Evolutionary conservation across 2,888 invertebrate genomes (phyloP), one percentile per base, ranked within the genome.

Genomic region (Drymonia ruficornis): DNA sequence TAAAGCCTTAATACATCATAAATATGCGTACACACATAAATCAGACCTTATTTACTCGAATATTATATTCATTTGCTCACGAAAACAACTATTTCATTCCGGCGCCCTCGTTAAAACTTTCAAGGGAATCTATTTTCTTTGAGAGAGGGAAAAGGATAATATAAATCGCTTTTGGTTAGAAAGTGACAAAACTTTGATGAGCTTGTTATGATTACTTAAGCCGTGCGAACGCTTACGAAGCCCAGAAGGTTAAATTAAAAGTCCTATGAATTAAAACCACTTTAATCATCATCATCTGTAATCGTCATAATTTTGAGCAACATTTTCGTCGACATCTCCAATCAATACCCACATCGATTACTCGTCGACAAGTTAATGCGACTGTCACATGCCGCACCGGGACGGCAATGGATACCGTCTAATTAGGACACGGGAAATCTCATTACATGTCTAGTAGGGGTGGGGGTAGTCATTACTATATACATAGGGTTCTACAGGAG

Each of bases 1-100:
- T 67, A 70, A 72, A 61, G 57, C 64, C 80, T 80, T 74, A 77
- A 72, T 72, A 74, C 75, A 78, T 81, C 78, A 77, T 70, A 74
- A 68, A 77, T 78, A 63, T 70, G 67, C 70, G 70, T 64, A 70
- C 60, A 70, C 60, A 50, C 59, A 69, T 72, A 69, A 61, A 71
- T 66, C 73, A 72, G 68, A 63, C 62, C 59, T 66, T 62, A 66
- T 57, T 55, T 49, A 55, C 56, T 62, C 66, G 64, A 65, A 61
- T 58, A 63, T 57, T 40, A 59, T 53, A 40, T 43, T 44, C 23
- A 44, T 44, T 23, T 44, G 23, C 13, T 13, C 23, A 44, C 42
- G 42, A 19, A 42, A 36, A 36, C 36, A 36, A 36, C 36, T 36
- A 36, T 36, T 36, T 36, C 36, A 36, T n/a, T 36, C 36, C 36